These are phyloP conservation scores for Ammodytes marinus DNA, from an alignment of 2,113 vertebrate genomes.

Conservation along the genomic window DNA sequence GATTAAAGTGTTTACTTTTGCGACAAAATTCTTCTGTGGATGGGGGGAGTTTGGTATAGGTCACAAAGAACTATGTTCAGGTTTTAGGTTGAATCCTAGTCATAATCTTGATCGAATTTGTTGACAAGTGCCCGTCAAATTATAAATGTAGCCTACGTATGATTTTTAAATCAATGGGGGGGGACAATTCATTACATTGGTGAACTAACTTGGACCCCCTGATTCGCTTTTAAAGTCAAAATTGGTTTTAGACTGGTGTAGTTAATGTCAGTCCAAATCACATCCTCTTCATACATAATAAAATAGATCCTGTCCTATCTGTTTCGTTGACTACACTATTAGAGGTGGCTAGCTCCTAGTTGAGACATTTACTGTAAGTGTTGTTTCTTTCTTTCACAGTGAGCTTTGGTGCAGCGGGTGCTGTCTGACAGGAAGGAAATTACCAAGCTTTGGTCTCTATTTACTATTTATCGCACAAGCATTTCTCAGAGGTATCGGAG, in stretches of 20 bases:
- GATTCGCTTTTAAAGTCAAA: constrained; percentile 4
- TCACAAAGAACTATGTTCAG: constrained; percentile 66
- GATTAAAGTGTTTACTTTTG: constrained; percentile 81
- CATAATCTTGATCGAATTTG: constrained; percentile 42
- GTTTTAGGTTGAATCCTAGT: constrained; percentile 48
- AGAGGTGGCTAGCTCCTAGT: not conserved
- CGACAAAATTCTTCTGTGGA: constrained; percentile 40
- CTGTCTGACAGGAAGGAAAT: constrained; percentile 71
- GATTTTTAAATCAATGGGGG: constrained; percentile 32
- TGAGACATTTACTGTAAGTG: constrained; percentile 1
- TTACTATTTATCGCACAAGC: constrained; percentile 73
- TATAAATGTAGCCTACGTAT: constrained; percentile 14
- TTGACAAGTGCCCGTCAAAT: constrained; percentile 27
- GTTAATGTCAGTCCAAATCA: not conserved
- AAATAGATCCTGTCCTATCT: not conserved
- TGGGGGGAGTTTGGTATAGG: constrained; percentile 50
- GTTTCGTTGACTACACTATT: constrained; percentile 2
- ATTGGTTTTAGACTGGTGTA: not conserved
- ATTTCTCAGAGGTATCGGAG: constrained; percentile 73
- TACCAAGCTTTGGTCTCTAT: constrained; percentile 71
- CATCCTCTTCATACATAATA: not conserved
- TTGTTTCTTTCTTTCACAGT: not conserved
- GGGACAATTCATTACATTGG: not conserved
- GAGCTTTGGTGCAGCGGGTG: constrained; percentile 38
- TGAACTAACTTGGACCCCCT: not conserved